Evolutionary conservation across 2,888 invertebrate genomes (phyloP), one percentile per base, ranked within the genome.

Genomic region (Aphodius sticticus): DNA sequence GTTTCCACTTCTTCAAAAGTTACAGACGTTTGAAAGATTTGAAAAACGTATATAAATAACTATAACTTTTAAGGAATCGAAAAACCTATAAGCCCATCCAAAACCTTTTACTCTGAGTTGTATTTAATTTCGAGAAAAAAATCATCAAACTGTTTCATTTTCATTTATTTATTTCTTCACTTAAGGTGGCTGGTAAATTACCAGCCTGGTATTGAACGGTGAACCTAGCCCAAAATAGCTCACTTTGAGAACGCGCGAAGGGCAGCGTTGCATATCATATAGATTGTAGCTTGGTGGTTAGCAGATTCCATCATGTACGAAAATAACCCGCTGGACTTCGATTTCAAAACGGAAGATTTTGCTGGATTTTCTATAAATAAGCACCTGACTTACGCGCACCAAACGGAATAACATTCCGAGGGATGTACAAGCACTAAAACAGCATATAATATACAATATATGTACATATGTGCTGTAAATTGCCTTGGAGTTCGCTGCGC

Each of bases 221-320:
- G 53, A 53, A 53, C 53, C 9, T 12, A 53, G 12, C 7, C 53
- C 53, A 53, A 53, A 53, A 53, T 53, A 53, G 12, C 7, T 12
- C 12, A 53, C 53, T 53, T 53, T 53, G 53, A 53, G 12, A 53
- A 53, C 53, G 12, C 53, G 53, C 53, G 12, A 53, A 53, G 53
- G 12, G 6, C 53, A 53, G 12, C 53, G 53, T 53, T 7, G 53
- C 53, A 12, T 53, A 9, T 12, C 53, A 12, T 53, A 9, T 5
- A 53, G 53, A 53, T 53, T 53, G 53, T 53, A 53, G 12, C 53
- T 2, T 53, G 53, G 53, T 53, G 53, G 53, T 53, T 53, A 53
- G 53, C 53, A 53, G 53, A 53, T 53, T 53, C 53, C 53, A 53
- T 53, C 53, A 53, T 53, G 53, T 53, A 53, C 53, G 53, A 53